Evolutionary conservation across 37 sponge, comb jelly and placozoan species (phyloP).

Genomic region (Lycopodina hypogea): DNA sequence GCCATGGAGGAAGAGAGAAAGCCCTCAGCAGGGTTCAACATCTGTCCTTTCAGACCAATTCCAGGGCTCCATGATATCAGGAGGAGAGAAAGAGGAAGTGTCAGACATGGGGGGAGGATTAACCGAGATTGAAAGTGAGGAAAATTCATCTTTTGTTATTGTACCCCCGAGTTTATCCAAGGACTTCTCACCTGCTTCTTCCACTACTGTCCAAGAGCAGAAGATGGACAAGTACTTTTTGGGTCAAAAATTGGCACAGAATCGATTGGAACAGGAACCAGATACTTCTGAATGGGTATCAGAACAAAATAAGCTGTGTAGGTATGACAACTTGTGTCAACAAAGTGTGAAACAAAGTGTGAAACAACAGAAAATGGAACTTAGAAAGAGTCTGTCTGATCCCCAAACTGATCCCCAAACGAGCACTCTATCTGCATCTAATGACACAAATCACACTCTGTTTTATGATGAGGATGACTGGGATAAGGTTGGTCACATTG

Average conservation of each 20-base stretch:
- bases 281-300: not conserved
- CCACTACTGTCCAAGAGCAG: not conserved
- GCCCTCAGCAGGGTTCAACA: not conserved
- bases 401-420: too few relatives aligned
- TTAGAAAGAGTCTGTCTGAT: too few relatives aligned
- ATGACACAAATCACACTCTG: not conserved
- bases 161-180: too few relatives aligned
- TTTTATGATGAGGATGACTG: not conserved
- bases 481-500: not conserved
- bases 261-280: not conserved
- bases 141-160: too few relatives aligned
- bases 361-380: too few relatives aligned
- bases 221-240: not conserved
- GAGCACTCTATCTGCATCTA: not conserved
- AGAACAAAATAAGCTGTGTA: not conserved
- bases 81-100: too few relatives aligned
- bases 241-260: not conserved
- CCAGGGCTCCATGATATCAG: too few relatives aligned
- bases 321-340: too few relatives aligned
- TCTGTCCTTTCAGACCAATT: too few relatives aligned
- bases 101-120: too few relatives aligned
- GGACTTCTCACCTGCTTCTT: not conserved
- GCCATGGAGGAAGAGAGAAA: not conserved
- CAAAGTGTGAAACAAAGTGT: too few relatives aligned
- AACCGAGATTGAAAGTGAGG: too few relatives aligned